Base-by-base conservation (phyloP, 2,888 invertebrate genomes). In the Pachycephus smyrnensis region DNA sequence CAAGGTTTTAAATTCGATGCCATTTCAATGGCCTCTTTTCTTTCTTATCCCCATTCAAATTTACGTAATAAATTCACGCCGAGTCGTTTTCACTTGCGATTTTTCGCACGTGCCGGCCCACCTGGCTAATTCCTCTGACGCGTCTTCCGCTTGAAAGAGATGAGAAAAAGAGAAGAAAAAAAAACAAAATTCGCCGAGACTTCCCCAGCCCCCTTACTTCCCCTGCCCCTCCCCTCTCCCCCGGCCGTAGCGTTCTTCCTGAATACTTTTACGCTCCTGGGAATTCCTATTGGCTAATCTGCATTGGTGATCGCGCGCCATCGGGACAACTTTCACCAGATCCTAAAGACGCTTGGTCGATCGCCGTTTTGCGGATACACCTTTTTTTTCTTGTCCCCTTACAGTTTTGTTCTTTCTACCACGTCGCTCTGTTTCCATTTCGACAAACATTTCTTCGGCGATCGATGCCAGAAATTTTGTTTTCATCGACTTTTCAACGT, bases 281-380 rank as follows among this genome's bases (percentile, higher is more conserved):
- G 75, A 75, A 77, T 77, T 75, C 68, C 33, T 75, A 37, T 31
- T 75, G 75, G 37, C 30, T 36, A 77, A 75, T 77, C 37, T 75
- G 77, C 77, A 77, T 77, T 75, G 75, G 74, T 12, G 74, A 74
- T 74, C 74, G 74, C 32, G 30, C 30, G 74, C 36, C 37, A 33
- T 30, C 74, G 37, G n/a, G 69, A 68, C 74, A 15, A 37, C 76
- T 69, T 71, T 76, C 76, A 35, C 76, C 69, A 37, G 12, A 77
- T 23, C 30, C 23, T 77, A 32, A 31, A 37, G 73, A 36, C 71
- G 36, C 33, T 11, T 31, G 23, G 36, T 76, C 71, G 37, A 23
- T 23, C 23, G 55, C 55, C 55, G 23, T 55, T 6, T 55, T 55
- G 55, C 55, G 40, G 40, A 40, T 40, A 40, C 40, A 15, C 40